Evolutionary conservation across 2,797 vertebrate genomes (phyloP).

Genomic region (Monodelphis domestica): DNA sequence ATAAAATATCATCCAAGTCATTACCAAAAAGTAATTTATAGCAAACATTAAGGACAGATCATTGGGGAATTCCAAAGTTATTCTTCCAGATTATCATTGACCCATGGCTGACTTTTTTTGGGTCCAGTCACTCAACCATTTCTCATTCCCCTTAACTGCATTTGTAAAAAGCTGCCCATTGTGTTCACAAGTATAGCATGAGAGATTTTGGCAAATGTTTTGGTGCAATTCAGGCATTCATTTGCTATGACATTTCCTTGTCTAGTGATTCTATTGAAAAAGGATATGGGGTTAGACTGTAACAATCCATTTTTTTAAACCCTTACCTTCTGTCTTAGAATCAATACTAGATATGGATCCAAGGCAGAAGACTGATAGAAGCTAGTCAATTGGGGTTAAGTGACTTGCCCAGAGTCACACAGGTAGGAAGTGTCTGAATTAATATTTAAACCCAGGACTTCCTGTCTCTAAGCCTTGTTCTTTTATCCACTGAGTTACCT

Average conservation of each 20-base stretch:
- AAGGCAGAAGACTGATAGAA: too few relatives aligned
- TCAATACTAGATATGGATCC: too few relatives aligned
- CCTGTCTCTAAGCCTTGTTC: too few relatives aligned
- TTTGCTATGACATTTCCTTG: background rate
- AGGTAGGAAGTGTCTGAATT: too few relatives aligned
- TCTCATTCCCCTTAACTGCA: too few relatives aligned
- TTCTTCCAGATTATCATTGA: background rate
- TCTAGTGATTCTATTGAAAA: background rate
- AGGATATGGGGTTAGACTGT: background rate
- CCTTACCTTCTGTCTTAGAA: too few relatives aligned
- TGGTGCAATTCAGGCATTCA: background rate
- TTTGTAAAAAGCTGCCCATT: background rate
- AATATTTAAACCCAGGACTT: too few relatives aligned
- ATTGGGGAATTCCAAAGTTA: background rate
- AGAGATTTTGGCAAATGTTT: background rate
- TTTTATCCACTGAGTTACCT: too few relatives aligned
- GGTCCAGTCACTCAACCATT: background rate
- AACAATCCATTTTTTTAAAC: background rate
- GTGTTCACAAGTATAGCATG: background rate
- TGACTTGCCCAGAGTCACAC: too few relatives aligned
- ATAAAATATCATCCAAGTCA: background rate
- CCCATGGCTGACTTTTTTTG: background rate
- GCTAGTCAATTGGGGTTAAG: too few relatives aligned
- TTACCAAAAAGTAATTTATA: background rate
- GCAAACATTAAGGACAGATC: background rate